A percentile compares a stretch with the other conserved stretches of the same genome.
phyloP scores from a whole-genome alignment of 2,113 vertebrate species.

The Sylvicapra grimmia region DNA sequence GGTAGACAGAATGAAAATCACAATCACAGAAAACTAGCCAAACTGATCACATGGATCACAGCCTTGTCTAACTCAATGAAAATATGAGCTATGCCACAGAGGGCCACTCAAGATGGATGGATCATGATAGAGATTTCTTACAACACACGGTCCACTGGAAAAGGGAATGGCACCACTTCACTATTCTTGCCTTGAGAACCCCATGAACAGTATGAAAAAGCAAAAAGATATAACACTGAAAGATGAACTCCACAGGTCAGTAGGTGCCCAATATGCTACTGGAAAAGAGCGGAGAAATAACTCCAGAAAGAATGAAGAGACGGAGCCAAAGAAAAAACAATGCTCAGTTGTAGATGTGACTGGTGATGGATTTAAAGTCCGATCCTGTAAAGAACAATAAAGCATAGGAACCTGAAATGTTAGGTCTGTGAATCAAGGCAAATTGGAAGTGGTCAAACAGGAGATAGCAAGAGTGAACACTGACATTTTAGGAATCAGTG shows the following conservation, averaged over 20 bases:
- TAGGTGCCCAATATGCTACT: neutral
- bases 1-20: neutral
- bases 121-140: neutral
- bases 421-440: neutral
- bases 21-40: neutral
- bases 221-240: neutral
- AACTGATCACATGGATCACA: neutral
- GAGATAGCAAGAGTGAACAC: neutral
- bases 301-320: neutral
- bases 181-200: neutral
- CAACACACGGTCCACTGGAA: neutral
- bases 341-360: neutral
- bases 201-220: neutral
- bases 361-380: neutral
- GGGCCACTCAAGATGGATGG: neutral
- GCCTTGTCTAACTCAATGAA: neutral
- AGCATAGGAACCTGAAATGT: neutral
- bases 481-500: neutral
- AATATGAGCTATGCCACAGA: neutral
- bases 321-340: neutral
- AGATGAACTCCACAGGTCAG: neutral
- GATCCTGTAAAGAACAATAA: neutral
- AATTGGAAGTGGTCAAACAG: neutral
- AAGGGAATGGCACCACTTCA: neutral
- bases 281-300: neutral